These are phyloP conservation scores for Beris chalybata DNA, from an alignment of 2,888 invertebrate species.

Conservation along the genomic window DNA sequence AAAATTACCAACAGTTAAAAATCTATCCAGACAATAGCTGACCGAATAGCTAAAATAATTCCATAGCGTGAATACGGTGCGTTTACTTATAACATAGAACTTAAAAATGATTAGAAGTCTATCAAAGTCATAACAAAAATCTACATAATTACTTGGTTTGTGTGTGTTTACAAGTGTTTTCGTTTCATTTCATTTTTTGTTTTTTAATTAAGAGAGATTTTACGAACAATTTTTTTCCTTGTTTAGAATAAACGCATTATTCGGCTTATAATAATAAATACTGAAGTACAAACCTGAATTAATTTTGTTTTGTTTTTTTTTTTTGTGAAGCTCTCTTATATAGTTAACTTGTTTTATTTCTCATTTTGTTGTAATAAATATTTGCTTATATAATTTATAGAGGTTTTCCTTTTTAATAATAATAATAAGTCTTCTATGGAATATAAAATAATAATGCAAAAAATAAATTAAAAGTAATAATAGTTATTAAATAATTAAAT, in stretches of 20 bases:
- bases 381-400: slow-evolving; percentile 10
- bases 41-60: no score
- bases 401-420: slow-evolving; percentile 2
- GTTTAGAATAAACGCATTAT: neutral
- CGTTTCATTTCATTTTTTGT: no score
- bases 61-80: no score
- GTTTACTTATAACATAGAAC: no score
- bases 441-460: neutral
- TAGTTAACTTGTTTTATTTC: slow-evolving; percentile 31
- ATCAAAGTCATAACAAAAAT: no score
- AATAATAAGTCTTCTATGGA: slow-evolving; percentile 11
- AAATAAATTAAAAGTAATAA: neutral
- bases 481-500: neutral
- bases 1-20: no score
- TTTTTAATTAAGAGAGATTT: neutral
- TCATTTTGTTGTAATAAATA: slow-evolving; percentile 1
- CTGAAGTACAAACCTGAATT: slow-evolving; percentile 30
- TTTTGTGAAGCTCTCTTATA: slow-evolving; percentile 25
- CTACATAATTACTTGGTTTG: no score
- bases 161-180: neutral
- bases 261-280: slow-evolving; percentile 25
- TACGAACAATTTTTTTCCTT: neutral
- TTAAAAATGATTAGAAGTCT: no score
- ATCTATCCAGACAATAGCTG: no score
- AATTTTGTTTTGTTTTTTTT: slow-evolving; percentile 1